Conservation (phyloP, 2,888 invertebrate genomes). For the Cephonodes hylas region DNA sequence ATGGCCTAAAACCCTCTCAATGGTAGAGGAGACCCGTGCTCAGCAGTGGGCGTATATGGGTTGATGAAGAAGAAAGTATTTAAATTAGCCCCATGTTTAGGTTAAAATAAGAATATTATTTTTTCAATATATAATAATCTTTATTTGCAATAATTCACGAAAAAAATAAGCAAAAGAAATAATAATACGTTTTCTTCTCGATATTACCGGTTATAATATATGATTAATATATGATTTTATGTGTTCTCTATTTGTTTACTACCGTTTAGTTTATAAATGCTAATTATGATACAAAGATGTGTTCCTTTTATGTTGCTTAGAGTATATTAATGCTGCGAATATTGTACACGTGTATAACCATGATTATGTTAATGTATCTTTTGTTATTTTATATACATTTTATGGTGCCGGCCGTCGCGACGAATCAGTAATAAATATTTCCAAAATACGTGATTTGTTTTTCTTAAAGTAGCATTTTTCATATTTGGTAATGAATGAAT, state of each 20-base stretch:
- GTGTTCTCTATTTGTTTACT: too few species aligned
- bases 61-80: too few species aligned
- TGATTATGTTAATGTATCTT: slow-evolving; percentile 23
- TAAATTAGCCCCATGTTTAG: too few species aligned
- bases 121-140: too few species aligned
- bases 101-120: too few species aligned
- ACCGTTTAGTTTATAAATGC: not conserved
- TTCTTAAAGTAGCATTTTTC: not conserved
- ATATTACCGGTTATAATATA: not conserved
- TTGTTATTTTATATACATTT: slow-evolving; percentile 26
- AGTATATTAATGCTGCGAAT: not conserved
- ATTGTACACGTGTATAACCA: slow-evolving; percentile 17
- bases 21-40: too few species aligned
- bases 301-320: slow-evolving; percentile 11
- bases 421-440: slow-evolving; percentile 46
- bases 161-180: not conserved
- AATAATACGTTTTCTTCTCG: not conserved
- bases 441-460: slow-evolving; percentile 20
- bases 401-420: slow-evolving; percentile 49
- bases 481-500: not conserved
- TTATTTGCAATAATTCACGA: too few species aligned
- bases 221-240: not conserved
- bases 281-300: not conserved
- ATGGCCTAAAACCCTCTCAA: too few species aligned
- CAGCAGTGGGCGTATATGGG: too few species aligned